Evolutionary conservation across 2,888 invertebrate species (phyloP).

Genomic region (Drosophila longiperda): DNA sequence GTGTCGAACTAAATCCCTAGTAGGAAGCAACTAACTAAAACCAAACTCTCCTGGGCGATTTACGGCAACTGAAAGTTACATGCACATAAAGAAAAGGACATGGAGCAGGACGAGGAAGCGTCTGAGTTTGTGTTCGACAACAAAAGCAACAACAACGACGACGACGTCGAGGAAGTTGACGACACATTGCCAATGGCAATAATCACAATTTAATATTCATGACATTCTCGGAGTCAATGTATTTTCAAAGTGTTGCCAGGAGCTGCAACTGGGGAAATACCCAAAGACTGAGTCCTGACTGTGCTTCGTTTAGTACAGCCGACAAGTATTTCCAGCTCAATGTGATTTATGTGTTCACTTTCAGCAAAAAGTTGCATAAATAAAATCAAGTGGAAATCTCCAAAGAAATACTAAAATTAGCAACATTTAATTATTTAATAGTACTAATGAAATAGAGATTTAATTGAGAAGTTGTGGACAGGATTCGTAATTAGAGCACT

Average conservation of each 20-base stretch:
- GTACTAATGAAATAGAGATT: background rate
- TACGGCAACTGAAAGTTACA: background rate
- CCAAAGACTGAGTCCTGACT: constrained; percentile 15
- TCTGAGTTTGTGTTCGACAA: constrained; percentile 3
- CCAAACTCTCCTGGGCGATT: constrained; percentile 5
- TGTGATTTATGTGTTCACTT: constrained; percentile 35
- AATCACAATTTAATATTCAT: constrained; percentile 81
- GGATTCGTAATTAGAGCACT: background rate
- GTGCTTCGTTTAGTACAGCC: constrained; percentile 32
- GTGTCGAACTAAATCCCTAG: constrained; percentile 29
- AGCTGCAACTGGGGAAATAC: constrained; percentile 49
- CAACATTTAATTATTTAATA: background rate
- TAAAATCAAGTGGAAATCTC: background rate
- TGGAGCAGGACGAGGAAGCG: background rate
- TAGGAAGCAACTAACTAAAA: constrained; percentile 15
- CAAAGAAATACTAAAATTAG: background rate
- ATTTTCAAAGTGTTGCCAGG: constrained; percentile 67
- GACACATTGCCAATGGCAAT: constrained; percentile 73
- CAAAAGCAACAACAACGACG: background rate
- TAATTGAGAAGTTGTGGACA: background rate
- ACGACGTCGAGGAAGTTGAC: constrained; percentile 10
- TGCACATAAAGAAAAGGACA: background rate
- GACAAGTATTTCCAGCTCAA: constrained; percentile 27
- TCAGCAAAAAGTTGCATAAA: background rate
- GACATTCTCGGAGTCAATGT: constrained; percentile 74